Base-by-base conservation (phyloP, 2,888 invertebrate genomes). In the Cerceris rybyensis region DNA sequence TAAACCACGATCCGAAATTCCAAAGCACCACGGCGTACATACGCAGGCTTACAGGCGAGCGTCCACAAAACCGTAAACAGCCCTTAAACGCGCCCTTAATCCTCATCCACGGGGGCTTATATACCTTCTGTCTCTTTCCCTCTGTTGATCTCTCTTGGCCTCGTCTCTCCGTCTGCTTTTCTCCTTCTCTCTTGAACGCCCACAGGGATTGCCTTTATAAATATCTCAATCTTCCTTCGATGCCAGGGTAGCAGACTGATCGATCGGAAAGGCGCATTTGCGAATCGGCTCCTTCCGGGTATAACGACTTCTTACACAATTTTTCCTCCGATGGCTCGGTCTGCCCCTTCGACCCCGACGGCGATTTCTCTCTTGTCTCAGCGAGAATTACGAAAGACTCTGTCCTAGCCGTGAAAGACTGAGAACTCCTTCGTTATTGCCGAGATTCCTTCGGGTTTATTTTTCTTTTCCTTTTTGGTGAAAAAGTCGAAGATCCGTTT, bases 61-160 rank as follows among this genome's bases (percentile, higher is more conserved):
- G 66, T 73, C 84, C 84, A 84, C 85, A 82, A 86, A 84, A 87
- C 86, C 87, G 84, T 88, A 88, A 88, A 88, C 87, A 87, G 80
- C 86, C 87, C 87, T 88, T 84, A 83, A 87, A 83, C 84, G 83
- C 70, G 67, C 79, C 82, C 86, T 88, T 86, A 86, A 88, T 88
- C 88, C 88, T 84, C 81, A 81, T 81, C 75, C 64, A 52, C 59
- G 65, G 60, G 41, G 69, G 68, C 75, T 78, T 71, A 80, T 57
- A 68, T 57, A 65, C 63, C 61, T 50, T 59, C 63, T 17, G 8
- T 7, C 28, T 5, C 28, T 17, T 8, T 17, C 7, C 52, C 52
- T n/a, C 52, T 13, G 2, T 11, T 52, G 16, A 60, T 11, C 66
- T 28, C 50, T 54, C 42, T 9, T 49, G 11, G n/a, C 17, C 14